Evolutionary conservation across 2,797 vertebrate genomes (phyloP).

Genomic region (Notamacropus eugenii): DNA sequence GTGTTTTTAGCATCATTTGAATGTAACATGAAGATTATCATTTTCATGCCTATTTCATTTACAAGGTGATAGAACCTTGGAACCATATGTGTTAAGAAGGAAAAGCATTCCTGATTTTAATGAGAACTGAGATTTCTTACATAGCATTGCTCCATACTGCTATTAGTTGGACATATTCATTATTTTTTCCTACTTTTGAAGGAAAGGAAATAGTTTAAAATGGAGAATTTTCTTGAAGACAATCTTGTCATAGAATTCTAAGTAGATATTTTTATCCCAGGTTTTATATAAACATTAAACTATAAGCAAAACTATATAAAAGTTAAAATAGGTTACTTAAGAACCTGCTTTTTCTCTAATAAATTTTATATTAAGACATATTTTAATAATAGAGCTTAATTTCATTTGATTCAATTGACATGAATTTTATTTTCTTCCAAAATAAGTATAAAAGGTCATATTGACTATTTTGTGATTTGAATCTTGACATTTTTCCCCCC

Average conservation of each 20-base stretch:
- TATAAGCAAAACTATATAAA: conserved; percentile 63
- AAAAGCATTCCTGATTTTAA: conserved; percentile 63
- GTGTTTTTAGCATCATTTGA: rapidly evolving
- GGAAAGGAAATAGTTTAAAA: conserved; percentile 81
- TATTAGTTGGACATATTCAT: neutral
- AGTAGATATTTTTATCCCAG: conserved; percentile 74
- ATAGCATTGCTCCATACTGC: neutral
- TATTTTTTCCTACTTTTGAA: conserved; percentile 80
- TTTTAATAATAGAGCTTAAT: neutral
- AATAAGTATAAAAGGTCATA: neutral
- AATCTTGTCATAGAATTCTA: conserved; percentile 81
- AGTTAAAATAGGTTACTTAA: conserved; percentile 66
- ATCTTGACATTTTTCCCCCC: neutral
- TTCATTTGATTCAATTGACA: neutral
- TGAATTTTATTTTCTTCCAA: neutral
- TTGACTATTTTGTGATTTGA: neutral
- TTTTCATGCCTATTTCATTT: rapidly evolving
- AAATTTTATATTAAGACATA: conserved; percentile 2
- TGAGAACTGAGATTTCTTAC: neutral
- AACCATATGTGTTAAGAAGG: conserved; percentile 33
- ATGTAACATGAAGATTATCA: rapidly evolving
- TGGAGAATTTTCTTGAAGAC: conserved; percentile 76
- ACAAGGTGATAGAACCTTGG: neutral
- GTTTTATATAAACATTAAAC: conserved; percentile 75
- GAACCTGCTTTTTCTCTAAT: conserved; percentile 68